Evolutionary conservation across 2,888 invertebrate genomes (phyloP), one percentile per base, ranked within the genome.

Genomic region (Drosophila helvetica): DNA sequence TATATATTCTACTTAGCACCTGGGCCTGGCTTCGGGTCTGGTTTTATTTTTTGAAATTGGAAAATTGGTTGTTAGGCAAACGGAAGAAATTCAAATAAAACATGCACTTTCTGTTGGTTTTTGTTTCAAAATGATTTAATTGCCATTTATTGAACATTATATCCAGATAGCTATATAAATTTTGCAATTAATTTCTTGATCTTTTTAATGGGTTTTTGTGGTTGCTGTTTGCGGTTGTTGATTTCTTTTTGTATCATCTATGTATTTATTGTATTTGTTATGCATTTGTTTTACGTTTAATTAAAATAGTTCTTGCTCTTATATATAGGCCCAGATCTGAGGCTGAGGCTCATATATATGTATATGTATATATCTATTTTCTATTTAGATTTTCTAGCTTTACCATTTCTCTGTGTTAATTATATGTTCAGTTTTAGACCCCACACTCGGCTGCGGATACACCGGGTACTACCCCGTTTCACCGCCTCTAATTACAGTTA

Each of bases 331-430:
- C 56, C 67, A 54, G 68, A 63, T 75, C 57, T 63, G 68, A 75
- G 75, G 63, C 80, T 66, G 78, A 73, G 69, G 62, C 59, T 75
- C 77, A 69, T 68, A 74, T 74, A 57, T 63, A 64, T 55, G 52
- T 71, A 70, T 67, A 55, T 73, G 45, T 65, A 58, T 58, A 57
- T 78, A 71, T 65, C 53, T 71, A 74, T 68, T 15, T 75, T 66
- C 84, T 80, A 83, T 86, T 86, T 78, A 80, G 85, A 74, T 86
- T 84, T 78, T 75, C 78, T 86, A 81, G 81, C 85, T 78, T 84
- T 81, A 84, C 70, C 76, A 50, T 75, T 80, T 84, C 64, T 77
- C 56, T 53, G 71, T 64, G 59, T 78, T 79, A 68, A 74, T 75
- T 73, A 80, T 83, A 74, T 73, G 61, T 80, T 78, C 72, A 79